Evolutionary conservation across 1,140 invertebrate genomes (phyloP), one percentile per base, ranked within the genome.

Genomic region (Solen grandis): DNA sequence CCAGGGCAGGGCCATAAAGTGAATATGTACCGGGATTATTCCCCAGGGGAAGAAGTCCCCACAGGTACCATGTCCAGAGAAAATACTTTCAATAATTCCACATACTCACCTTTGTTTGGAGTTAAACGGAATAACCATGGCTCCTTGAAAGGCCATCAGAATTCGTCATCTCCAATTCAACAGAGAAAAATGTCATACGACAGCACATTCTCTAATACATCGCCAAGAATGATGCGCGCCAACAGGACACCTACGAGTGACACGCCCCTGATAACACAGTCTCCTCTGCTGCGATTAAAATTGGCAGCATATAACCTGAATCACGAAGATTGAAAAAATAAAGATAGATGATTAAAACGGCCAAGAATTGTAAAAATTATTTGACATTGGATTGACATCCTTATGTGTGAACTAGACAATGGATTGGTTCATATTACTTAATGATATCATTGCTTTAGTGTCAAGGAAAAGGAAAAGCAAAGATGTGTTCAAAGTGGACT

Each of bases 151-250:
- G 22, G 22, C 57, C 33, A 54, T 29, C 4, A 50, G 5, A 55
- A 62, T 66, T 65, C 68, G 19, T 55, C 54, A 16, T 79, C 76
- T 29, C 77, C 77, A 14, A 60, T 59, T 22, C 59, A 57, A 10
- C 68, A 72, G 25, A 36, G 77, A 22, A 80, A 80, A 59, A 72
- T 80, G 77, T 80, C 77, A n/a, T 38, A 73, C 31, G 77, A 80
- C 31, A 80, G 77, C 38, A 62, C 77, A 3, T 80, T 80, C 52
- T 80, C 77, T 5, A 80, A 80, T 52, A 60, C 69, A 29, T 80
- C 77, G 10, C 77, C 77, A 14, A 31, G 77, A 22, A 72, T 62
- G 33, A 72, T 70, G 22, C 57, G 77, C 14, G 57, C 77, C 27
- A 35, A 63, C 13, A 52, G 77, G 52, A 72, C 69, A 31, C 77